Evolutionary conservation across 2,888 invertebrate genomes (phyloP), one percentile per base, ranked within the genome.

Genomic region (Trissolcus japonicus): DNA sequence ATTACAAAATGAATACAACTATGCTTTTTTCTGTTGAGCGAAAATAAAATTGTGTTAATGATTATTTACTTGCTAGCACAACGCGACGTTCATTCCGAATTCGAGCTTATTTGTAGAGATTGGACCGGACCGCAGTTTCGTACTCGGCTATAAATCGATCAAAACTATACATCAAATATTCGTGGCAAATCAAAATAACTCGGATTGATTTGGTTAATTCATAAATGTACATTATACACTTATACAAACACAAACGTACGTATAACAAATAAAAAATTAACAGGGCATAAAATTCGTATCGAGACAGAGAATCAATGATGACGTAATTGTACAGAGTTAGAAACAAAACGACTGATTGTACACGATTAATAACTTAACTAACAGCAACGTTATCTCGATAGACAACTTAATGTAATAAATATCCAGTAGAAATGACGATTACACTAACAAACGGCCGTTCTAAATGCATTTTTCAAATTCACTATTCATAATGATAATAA

Each of bases 241-340:
- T 67, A 61, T 46, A 51, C 4, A 74, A 43, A 54, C 56, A 61
- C 29, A 74, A 67, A 62, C 46, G 35, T 17, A 57, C 43, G 21
- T 67, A 62, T 67, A 74, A 73, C 73, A 73, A 73, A 60, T 59
- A 16, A 66, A 16, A 73, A 73, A 66, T 61, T 73, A 73, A 73
- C 73, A 73, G 50, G 61, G 14, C 66, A 48, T 66, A 73, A 73
- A 73, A 55, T 73, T 61, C 56, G 17, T 66, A 66, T 14, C 56
- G 51, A 55, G 19, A 56, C 14, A 35, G 21, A 43, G 57, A 54
- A 61, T 46, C 57, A 65, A 67, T 29, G 53, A 19, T 25, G 25
- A 25, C 25, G 25, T 11, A 35, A 35, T 35, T 35, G 35, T 35
- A 35, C 35, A 35, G 55, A 21, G 25, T 48, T 46, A 46, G 14